Evolutionary conservation across 2,113 vertebrate species (phyloP).

Genomic region (Craseonycteris thonglongyai): DNA sequence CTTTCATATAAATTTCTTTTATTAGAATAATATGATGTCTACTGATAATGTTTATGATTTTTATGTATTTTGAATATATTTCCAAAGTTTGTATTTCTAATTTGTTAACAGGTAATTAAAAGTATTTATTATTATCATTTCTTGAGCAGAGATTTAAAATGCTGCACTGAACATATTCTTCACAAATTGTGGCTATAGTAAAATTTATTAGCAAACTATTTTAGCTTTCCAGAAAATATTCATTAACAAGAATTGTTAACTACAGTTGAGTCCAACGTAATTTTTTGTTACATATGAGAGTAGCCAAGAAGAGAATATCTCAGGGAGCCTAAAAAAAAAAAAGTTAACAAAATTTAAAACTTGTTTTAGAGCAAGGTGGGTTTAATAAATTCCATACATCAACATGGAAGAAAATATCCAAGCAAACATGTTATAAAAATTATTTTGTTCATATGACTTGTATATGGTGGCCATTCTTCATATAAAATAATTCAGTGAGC

Average conservation of each 20-base stretch:
- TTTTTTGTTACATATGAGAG: background rate
- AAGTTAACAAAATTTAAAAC: background rate
- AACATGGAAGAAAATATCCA: background rate
- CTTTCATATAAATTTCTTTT: background rate
- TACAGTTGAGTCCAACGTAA: background rate
- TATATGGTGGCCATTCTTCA: background rate
- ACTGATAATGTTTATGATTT: background rate
- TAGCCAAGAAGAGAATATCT: background rate
- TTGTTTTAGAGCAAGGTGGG: background rate
- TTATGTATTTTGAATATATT: background rate
- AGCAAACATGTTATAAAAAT: background rate
- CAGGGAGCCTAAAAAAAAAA: background rate
- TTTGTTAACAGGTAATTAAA: background rate
- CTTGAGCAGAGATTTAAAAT: background rate
- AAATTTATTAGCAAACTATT: slow-evolving; percentile 12
- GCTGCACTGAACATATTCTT: background rate
- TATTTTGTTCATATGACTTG: background rate
- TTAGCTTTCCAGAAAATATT: background rate
- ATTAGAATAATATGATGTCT: background rate
- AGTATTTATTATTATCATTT: background rate
- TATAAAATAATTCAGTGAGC: background rate
- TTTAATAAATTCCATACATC: background rate
- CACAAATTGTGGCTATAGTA: background rate
- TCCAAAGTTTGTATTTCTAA: background rate
- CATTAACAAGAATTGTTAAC: background rate